These are phyloP conservation scores for Rotaria socialis DNA, from an alignment of 2,888 invertebrate genomes.

Conservation along the genomic window DNA sequence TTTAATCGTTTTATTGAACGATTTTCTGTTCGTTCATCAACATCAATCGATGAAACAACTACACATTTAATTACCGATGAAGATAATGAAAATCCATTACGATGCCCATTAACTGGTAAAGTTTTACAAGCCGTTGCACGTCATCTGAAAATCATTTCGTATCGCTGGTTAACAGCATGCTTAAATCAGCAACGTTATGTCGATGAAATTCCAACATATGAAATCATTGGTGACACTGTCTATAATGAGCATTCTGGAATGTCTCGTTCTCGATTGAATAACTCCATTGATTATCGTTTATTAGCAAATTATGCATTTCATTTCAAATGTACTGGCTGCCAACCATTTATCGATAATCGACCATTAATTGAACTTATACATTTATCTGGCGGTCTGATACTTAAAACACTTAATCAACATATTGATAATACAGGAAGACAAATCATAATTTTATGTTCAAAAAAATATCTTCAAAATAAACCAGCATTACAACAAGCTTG, in stretches of 20 bases:
- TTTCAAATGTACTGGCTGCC: conserved; percentile 11
- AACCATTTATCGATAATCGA: conserved; percentile 19
- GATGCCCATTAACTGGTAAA: conserved; percentile 11
- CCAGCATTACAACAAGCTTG: conserved; percentile 14
- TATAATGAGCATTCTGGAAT: not conserved
- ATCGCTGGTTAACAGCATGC: conserved; percentile 8
- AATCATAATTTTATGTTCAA: conserved; percentile 30
- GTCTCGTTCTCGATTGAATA: not conserved
- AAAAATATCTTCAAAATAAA: conserved; percentile 20
- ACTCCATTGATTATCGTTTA: not conserved
- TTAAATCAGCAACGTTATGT: not conserved
- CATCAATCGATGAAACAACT: conserved; percentile 7
- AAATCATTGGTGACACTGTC: conserved; percentile 13
- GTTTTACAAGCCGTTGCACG: conserved; percentile 32
- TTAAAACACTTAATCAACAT: conserved; percentile 1
- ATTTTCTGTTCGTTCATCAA: conserved; percentile 25
- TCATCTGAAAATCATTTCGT: not conserved
- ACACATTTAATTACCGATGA: not conserved
- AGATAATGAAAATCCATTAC: not conserved
- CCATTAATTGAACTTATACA: conserved; percentile 33
- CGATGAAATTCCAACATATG: conserved; percentile 12
- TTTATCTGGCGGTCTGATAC: not conserved
- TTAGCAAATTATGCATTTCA: conserved; percentile 13
- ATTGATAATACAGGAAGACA: not conserved
- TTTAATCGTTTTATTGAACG: not conserved